These are phyloP conservation scores for Venturia canescens DNA, from an alignment of 1,140 invertebrate species.

Conservation along the genomic window DNA sequence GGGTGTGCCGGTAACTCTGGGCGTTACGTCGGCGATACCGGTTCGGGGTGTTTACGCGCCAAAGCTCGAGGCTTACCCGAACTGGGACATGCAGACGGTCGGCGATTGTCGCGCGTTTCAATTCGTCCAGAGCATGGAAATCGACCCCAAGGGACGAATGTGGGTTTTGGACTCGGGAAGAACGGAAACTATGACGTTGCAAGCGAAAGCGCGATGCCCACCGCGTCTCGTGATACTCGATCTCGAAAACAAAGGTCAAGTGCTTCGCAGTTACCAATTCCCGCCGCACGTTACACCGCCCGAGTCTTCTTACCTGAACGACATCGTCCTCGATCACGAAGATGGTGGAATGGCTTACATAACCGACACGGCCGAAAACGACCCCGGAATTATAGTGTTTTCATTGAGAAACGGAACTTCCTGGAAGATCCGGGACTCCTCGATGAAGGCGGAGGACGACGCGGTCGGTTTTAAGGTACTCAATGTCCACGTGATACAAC, in stretches of 20 bases:
- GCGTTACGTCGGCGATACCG: constrained; percentile 75
- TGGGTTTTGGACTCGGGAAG: constrained; percentile 84
- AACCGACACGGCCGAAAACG: constrained; percentile 80
- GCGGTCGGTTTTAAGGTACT: constrained; percentile 79
- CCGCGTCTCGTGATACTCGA: constrained; percentile 83
- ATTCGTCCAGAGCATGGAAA: constrained; percentile 84
- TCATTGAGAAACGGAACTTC: constrained; percentile 79
- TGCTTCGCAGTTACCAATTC: constrained; percentile 79
- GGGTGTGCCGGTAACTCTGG: constrained; percentile 83
- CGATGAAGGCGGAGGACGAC: constrained; percentile 80
- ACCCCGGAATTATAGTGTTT: constrained; percentile 85
- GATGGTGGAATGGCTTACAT: constrained; percentile 84
- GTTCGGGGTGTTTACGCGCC: constrained; percentile 78
- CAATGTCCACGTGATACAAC: constrained; percentile 76
- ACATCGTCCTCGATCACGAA: constrained; percentile 83
- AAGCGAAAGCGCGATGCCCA: constrained; percentile 77
- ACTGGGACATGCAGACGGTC: constrained; percentile 81
- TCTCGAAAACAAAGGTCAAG: constrained; percentile 78
- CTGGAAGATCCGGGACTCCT: constrained; percentile 82
- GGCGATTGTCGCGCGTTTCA: constrained; percentile 81
- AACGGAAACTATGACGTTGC: constrained; percentile 74
- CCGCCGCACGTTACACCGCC: constrained; percentile 76
- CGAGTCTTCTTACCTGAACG: constrained; percentile 80
- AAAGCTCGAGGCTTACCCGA: constrained; percentile 81
- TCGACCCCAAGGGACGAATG: constrained; percentile 82